These are phyloP conservation scores for Ditylenchus dipsaci DNA, from an alignment of 1,140 invertebrate genomes.

Conservation along the genomic window DNA sequence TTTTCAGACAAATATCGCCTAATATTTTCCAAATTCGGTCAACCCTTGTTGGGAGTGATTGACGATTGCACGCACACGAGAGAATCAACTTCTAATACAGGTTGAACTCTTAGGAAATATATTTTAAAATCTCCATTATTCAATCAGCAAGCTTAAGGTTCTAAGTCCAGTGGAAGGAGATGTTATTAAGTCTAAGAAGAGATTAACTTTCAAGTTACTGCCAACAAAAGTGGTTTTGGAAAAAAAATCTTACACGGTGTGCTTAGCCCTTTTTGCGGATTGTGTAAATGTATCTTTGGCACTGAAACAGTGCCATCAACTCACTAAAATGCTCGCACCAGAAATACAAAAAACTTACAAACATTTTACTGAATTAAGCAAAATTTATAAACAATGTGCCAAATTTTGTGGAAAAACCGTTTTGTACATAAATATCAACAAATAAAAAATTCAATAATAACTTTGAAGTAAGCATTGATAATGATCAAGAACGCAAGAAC, in stretches of 20 bases:
- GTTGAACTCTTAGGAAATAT: background rate
- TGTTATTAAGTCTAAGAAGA: background rate
- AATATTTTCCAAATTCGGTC: constrained; percentile 17
- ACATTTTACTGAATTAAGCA: background rate
- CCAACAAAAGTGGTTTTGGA: background rate
- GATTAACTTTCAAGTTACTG: background rate
- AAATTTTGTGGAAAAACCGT: background rate
- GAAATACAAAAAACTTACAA: background rate
- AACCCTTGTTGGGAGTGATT: constrained; percentile 6
- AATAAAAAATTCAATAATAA: background rate
- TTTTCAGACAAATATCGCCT: constrained; percentile 10
- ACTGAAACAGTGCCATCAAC: background rate
- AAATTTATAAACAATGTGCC: background rate
- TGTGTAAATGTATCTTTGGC: constrained; percentile 5
- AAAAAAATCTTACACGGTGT: background rate
- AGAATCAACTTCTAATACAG: constrained; percentile 15
- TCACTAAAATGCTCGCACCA: background rate
- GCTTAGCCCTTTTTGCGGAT: constrained; percentile 2
- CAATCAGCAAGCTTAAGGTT: background rate
- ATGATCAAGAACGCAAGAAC: too few relatives aligned
- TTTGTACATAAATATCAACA: background rate
- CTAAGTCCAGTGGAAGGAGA: background rate
- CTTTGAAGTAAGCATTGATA: background rate
- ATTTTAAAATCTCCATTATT: background rate
- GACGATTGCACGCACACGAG: constrained; percentile 7